Evolutionary conservation across 2,888 invertebrate species (phyloP), one percentile per base, ranked within the genome.

Genomic region (Carabus problematicus): DNA sequence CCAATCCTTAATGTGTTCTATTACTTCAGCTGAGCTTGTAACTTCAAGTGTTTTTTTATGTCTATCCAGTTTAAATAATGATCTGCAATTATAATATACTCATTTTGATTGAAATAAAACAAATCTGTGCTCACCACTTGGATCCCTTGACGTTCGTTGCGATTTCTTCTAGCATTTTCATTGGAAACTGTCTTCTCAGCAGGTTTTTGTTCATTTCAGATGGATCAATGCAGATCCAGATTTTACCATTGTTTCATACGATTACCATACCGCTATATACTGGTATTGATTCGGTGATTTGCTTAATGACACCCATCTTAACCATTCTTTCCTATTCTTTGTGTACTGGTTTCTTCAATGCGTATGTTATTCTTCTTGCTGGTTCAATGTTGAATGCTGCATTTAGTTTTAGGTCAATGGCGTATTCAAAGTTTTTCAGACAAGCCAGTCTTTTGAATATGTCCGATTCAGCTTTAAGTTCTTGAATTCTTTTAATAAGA

Each of bases 261-360:
- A 72, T 71, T 61, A 71, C 72, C 67, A 71, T 71, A 12, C 68
- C 71, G 16, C 68, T 70, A 8, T 71, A 72, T 19, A 59, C 71
- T 7, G 73, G 73, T 40, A 71, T 72, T 60, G 72, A 70, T 41
- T 72, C 70, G 8, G 39, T 66, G 41, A 59, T 56, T 29, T 67
- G 63, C 64, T 64, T 55, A 8, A 70, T 72, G 19, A 72, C 69
- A 42, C 54, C 70, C 41, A 71, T 55, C 43, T 71, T 54, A n/a
- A 71, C 64, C 72, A 70, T 71, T 63, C 55, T 40, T 42, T 70
- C 71, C 14, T 72, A 62, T 70, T 73, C 70, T 42, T 60, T 29
- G 3, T 29, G 2, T 29, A 29, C 29, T 29, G 29, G 29, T 29
- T 29, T 6, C 29, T 29, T 29, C 29, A 29, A 29, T 52, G 64